Conservation (phyloP, 2,888 invertebrate genomes). For the Drosophila flavopinicola region DNA sequence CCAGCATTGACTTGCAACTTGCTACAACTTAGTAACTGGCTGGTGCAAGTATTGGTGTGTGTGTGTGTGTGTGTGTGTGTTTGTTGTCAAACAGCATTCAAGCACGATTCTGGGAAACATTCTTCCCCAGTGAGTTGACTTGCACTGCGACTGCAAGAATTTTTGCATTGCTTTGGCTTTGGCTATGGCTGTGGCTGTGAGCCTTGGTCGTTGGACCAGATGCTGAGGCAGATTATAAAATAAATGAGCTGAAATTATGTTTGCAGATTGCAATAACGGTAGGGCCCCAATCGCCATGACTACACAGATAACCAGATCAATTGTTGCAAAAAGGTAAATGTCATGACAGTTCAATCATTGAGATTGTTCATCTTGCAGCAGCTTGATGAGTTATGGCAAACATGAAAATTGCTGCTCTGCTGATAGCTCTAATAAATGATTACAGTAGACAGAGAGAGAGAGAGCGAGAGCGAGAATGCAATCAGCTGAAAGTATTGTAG, state of each 20-base stretch:
- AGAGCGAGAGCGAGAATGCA: neutral
- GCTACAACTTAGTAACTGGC: conserved; percentile 76
- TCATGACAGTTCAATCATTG: conserved; percentile 71
- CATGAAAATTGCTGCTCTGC: conserved; percentile 22
- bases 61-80: conserved; percentile 28
- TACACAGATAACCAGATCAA: conserved; percentile 33
- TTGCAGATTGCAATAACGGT: conserved; percentile 52
- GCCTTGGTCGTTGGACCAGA: conserved; percentile 28
- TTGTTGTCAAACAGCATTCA: conserved; percentile 82
- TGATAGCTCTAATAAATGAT: conserved; percentile 33
- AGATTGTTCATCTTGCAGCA: conserved; percentile 51
- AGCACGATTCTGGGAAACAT: conserved; percentile 82
- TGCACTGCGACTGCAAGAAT: conserved; percentile 45
- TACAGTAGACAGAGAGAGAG: neutral
- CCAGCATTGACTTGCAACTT: conserved; percentile 76
- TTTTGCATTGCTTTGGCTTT: conserved; percentile 59
- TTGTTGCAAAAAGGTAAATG: conserved; percentile 49
- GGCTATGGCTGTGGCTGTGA: conserved; percentile 25
- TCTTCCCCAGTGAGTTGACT: conserved; percentile 66
- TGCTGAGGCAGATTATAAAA: conserved; percentile 62
- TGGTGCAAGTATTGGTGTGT: conserved; percentile 23
- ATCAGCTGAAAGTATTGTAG: too few species aligned
- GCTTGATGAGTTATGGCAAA: conserved; percentile 48
- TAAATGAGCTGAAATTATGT: conserved; percentile 69
- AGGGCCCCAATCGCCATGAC: conserved; percentile 19